Evolutionary conservation across 2,888 invertebrate species (phyloP), one percentile per base, ranked within the genome.

Genomic region (Ditula angustiorana): DNA sequence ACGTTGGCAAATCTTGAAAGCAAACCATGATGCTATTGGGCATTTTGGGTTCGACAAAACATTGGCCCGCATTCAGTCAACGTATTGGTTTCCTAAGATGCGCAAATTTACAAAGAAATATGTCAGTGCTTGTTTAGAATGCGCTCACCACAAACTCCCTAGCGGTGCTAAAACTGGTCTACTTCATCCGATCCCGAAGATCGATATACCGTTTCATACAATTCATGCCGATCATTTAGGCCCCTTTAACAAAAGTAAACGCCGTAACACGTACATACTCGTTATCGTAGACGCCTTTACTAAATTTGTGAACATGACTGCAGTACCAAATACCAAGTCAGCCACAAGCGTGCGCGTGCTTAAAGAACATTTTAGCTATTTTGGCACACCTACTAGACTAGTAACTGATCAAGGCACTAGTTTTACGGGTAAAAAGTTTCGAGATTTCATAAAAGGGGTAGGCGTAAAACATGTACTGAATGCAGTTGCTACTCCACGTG

Each of bases 41-140:
- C 76, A 77, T 61, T 74, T 71, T 41, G 69, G 67, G 0, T 53
- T 69, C 10, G 74, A 75, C 21, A 75, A 75, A 44, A 76, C 74
- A 3, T n/a, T 75, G 13, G 37, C 61, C 7, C 58, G 67, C 1
- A 58, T 74, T 5, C 58, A 41, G 11, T 8, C 19, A 23, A 28
- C 13, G 8, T 73, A 49, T 50, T 74, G 70, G 71, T 73, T 74
- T 24, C 67, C 70, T 11, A 68, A 66, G 19, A 67, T 74, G 67
- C 23, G 66, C 2, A 28, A 19, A 0, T 52, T 52, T 23, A 23
- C 23, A 19, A 52, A 55, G 26, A 55, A 55, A 26, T 26, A 55
- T 35, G 55, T 56, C 1, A 11, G 1, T 5, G 16, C 41, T 0
- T 44, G 55, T 11, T 10, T 56, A 11, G 55, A 56, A 26, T 56